Evolutionary conservation across 2,797 vertebrate genomes (phyloP), one percentile per base, ranked within the genome.

Genomic region (Trichosurus vulpecula): DNA sequence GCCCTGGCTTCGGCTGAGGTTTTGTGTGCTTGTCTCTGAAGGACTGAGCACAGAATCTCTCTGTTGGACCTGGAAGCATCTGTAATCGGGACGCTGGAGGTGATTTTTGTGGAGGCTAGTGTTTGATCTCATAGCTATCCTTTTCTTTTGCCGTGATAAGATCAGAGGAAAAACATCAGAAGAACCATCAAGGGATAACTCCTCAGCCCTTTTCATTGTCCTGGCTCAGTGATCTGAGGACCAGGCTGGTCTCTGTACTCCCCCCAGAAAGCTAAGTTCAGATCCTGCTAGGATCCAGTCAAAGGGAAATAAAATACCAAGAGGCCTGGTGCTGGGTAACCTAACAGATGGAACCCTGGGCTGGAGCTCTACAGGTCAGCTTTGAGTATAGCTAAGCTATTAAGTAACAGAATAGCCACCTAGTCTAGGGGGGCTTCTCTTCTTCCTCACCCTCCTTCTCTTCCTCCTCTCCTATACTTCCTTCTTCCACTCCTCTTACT

Each of bases 21-120:
- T 96, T 93, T 91, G 0, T 92, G 3, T 54, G 9, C 12, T 8
- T 54, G 52, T 93, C 97, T 47, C 52, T 94, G 74, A 54, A 54
- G 93, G 51, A 31, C 95, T 92, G 93, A 97, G 95, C 8, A 12
- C 81, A 4, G 0, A 87, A 54, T 97, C 87, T 97, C 96, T 54
- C 95, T 51, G 0, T 95, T 53, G 95, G 54, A 58, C 19, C 19
- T 92, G 57, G 61, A 96, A 91, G 90, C 54, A 27, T 41, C 90
- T 61, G 90, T 13, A 14, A 54, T 2, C 92, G 56, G 91, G 16
- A 95, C 0, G 1, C 96, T 47, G 54, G 51, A 12, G 0, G 6
- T 14, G 51, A 58, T 47, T 87, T 87, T 87, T 87, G 11, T 8
- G 52, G 54, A 52, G 29, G 30, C 31, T 30, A 41, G 0, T 9